Base-by-base conservation (phyloP, 1,140 invertebrate species). In the Drosophila sp. region DNA sequence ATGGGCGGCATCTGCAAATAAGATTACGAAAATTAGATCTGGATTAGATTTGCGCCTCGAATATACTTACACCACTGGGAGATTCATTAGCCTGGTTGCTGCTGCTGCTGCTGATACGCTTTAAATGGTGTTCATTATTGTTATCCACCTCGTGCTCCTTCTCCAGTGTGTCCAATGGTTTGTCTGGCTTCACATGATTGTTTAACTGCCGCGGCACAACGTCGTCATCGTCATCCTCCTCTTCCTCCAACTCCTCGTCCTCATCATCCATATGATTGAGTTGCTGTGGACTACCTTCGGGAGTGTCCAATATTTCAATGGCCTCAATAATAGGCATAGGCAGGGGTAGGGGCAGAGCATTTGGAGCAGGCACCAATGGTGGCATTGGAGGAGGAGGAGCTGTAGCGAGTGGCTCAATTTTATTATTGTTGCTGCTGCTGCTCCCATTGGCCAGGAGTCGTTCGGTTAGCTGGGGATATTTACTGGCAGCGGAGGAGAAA, bases 241-340 rank as follows among this genome's bases (percentile, higher is more conserved):
- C 47, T 3, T 67, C 63, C 3, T 78, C 76, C 41, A 38, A 3
- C 4, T 38, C 35, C 3, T 38, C 35, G 3, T 65, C 61, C 7
- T 79, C 35, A 10, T 65, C 61, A 5, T 79, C 82, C 66, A 76
- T 57, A 27, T 66, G 71, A 38, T 60, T 62, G 29, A 72, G 70
- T 35, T 66, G 79, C 32, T 66, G 77, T 32, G 87, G 90, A 66
- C 90, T 91, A 33, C 90, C 84, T 38, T 91, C 90, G 17, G 90
- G 90, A 10, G 90, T 90, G 58, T 91, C 90, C 35, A 91, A 57
- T 33, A 91, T 91, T 66, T 91, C 90, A 62, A 91, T 91, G 30
- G 90, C 90, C 64, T 91, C 90, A 27, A 90, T 86, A 17, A 87
- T 77, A 1, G 79, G 56, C 66, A 60, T 17, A 2, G 27, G 17